Conservation (phyloP, 2,888 invertebrate genomes). For the Diplazon laetatorius region DNA sequence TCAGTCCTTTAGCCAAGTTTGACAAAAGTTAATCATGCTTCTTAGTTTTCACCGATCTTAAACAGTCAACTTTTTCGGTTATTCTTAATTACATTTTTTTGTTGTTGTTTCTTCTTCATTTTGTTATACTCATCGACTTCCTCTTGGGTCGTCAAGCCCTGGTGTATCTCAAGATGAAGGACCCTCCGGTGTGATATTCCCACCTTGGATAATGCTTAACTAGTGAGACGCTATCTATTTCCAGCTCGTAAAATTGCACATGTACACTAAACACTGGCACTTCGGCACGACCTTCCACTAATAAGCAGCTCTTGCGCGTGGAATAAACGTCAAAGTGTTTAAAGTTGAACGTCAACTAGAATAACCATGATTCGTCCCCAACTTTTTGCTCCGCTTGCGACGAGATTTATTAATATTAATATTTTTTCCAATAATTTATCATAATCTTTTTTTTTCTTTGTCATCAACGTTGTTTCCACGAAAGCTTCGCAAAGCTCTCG, state of each 20-base stretch:
- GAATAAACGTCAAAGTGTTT: conserved; percentile 67
- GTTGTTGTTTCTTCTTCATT: conserved; percentile 4
- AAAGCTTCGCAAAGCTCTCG: too few species aligned
- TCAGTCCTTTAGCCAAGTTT: too few species aligned
- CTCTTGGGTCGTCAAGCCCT: conserved; percentile 15
- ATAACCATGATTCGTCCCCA: conserved; percentile 28
- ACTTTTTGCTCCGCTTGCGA: too few species aligned
- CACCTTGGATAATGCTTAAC: conserved; percentile 63
- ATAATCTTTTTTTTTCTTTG: background rate
- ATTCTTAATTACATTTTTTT: too few species aligned
- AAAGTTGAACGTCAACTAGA: conserved; percentile 68
- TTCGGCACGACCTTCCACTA: conserved; percentile 73
- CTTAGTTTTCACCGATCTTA: background rate
- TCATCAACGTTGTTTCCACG: too few species aligned
- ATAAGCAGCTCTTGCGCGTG: conserved; percentile 68
- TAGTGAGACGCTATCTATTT: conserved; percentile 62
- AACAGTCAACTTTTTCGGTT: background rate
- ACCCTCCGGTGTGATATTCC: conserved; percentile 51
- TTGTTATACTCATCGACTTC: conserved; percentile 23
- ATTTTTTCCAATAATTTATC: background rate
- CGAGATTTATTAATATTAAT: background rate
- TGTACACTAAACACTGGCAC: conserved; percentile 72
- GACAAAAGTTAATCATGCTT: background rate
- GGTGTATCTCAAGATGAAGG: conserved; percentile 61
- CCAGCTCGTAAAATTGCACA: conserved; percentile 68